phyloP scores from a whole-genome alignment of 2,113 vertebrate genomes.

The Entelurus aequoreus region DNA sequence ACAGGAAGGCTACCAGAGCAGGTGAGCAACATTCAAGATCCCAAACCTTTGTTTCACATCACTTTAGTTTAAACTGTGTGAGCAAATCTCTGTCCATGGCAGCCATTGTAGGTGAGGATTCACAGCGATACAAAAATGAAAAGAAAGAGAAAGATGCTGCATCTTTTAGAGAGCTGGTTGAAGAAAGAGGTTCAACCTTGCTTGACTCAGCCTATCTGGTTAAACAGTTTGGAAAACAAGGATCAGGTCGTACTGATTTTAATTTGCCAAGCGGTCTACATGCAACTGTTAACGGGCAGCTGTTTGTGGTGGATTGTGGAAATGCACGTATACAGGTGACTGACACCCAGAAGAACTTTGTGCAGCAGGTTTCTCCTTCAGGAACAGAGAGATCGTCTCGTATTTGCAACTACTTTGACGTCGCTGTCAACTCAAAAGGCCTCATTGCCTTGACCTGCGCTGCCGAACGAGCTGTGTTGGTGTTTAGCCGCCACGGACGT shows the following conservation, averaged over 20 bases:
- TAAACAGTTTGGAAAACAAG: conserved; percentile 76
- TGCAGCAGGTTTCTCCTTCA: conserved; percentile 70
- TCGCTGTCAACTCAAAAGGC: conserved; percentile 74
- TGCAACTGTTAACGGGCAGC: conserved; percentile 62
- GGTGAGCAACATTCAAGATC: conserved; percentile 36
- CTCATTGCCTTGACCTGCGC: conserved; percentile 74
- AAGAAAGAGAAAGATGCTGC: conserved; percentile 34
- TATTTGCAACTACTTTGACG: conserved; percentile 76
- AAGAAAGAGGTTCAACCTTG: conserved; percentile 38
- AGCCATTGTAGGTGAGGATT: conserved; percentile 52
- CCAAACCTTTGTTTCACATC: conserved; percentile 14
- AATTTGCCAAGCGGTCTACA: conserved; percentile 75
- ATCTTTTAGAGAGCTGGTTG: conserved; percentile 27
- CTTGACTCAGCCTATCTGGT: conserved; percentile 59
- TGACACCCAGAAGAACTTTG: conserved; percentile 67
- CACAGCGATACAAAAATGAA: conserved; percentile 20
- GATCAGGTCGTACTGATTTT: conserved; percentile 74
- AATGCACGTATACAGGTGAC: conserved; percentile 75
- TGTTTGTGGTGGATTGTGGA: conserved; percentile 79
- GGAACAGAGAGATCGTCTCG: conserved; percentile 55
- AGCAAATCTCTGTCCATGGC: conserved; percentile 64
- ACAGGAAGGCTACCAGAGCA: conserved; percentile 4
- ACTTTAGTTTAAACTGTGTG: conserved; percentile 36
- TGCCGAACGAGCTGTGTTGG: conserved; percentile 66
- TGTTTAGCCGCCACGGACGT: conserved; percentile 75